Percentiles rank a stretch among this genome's conserved stretches.
Evolutionary conservation across 2,113 vertebrate genomes (phyloP).

Genomic region (Thunnus maccoyii): DNA sequence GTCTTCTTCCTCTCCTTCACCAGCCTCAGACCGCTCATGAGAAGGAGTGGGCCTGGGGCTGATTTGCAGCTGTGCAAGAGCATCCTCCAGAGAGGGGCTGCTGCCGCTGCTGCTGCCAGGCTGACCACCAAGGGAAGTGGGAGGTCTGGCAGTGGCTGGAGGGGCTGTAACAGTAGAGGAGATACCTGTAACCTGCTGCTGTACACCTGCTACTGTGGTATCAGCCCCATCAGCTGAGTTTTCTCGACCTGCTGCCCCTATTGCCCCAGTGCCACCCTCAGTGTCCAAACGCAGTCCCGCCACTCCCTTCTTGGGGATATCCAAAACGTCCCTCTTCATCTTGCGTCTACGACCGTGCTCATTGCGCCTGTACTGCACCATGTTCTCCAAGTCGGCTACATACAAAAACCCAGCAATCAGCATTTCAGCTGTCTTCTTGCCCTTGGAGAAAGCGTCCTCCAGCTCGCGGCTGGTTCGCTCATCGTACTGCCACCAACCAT

Average conservation of each 20-base stretch:
- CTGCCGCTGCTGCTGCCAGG: slow-evolving; percentile 75
- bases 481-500: slow-evolving; percentile 99
- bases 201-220: slow-evolving; percentile 69
- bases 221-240: slow-evolving; percentile 96
- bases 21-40: slow-evolving; percentile 87
- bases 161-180: slow-evolving; percentile 41
- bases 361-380: slow-evolving; percentile 98
- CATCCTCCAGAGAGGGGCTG: slow-evolving; percentile 87
- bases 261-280: slow-evolving; percentile 84
- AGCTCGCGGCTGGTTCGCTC: slow-evolving; percentile 97
- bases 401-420: slow-evolving; percentile 98
- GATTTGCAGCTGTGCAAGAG: slow-evolving; percentile 91
- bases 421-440: slow-evolving; percentile 99
- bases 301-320: slow-evolving; percentile 99
- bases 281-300: slow-evolving; percentile 96
- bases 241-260: slow-evolving; percentile 86
- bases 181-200: slow-evolving; percentile 63
- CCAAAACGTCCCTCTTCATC: slow-evolving; percentile 97
- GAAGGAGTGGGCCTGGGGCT: slow-evolving; percentile 81
- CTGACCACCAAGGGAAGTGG: slow-evolving; percentile 88
- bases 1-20: slow-evolving; percentile 90
- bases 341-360: slow-evolving; percentile 96
- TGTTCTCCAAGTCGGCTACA: slow-evolving; percentile 97
- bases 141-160: slow-evolving; percentile 82
- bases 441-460: slow-evolving; percentile 97